These are phyloP conservation scores for Stenodera caucasica DNA, from an alignment of 2,888 invertebrate species.

Conservation along the genomic window DNA sequence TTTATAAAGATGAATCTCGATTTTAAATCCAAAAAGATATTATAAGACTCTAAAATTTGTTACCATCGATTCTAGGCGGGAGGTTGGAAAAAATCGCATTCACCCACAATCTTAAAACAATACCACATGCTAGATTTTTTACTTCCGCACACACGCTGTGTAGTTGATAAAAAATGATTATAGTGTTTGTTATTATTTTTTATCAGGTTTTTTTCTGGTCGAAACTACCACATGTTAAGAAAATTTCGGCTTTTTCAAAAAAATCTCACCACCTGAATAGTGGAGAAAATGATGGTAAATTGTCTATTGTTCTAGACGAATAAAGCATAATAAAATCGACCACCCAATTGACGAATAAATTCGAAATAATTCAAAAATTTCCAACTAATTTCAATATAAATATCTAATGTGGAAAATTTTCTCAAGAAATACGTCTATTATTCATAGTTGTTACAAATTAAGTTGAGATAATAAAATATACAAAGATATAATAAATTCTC, in stretches of 20 bases:
- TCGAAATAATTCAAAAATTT: not conserved
- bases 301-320: conserved; percentile 1
- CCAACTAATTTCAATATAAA: too few relatives aligned
- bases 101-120: conserved; percentile 23
- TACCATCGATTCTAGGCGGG: conserved; percentile 26
- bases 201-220: conserved; percentile 19
- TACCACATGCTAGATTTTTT: conserved; percentile 34
- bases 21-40: not conserved
- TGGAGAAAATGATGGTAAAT: conserved; percentile 1
- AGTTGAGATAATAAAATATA: conserved; percentile 1
- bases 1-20: conserved; percentile 3
- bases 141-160: conserved; percentile 39
- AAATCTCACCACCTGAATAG: conserved; percentile 9
- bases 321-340: not conserved
- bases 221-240: conserved; percentile 14
- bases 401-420: too few relatives aligned
- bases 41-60: not conserved
- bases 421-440: not conserved
- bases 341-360: not conserved
- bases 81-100: conserved; percentile 35
- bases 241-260: conserved; percentile 10
- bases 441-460: not conserved
- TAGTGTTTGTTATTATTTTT: conserved; percentile 13
- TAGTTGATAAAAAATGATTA: conserved; percentile 35
- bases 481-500: not conserved